These are phyloP conservation scores for Papilio aristodemus DNA, from an alignment of 1,140 invertebrate species.

Conservation along the genomic window DNA sequence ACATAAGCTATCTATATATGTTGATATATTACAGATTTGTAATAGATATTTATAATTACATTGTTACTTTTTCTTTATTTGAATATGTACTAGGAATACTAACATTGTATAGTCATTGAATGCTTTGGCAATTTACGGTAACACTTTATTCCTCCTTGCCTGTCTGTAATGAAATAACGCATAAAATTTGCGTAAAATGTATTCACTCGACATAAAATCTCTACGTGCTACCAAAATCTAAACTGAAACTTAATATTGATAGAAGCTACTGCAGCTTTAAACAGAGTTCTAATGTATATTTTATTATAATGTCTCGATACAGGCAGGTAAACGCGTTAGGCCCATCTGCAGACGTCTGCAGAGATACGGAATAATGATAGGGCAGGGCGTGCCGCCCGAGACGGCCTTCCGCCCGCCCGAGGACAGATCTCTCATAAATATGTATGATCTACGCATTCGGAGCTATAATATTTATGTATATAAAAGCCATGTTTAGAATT, in stretches of 20 bases:
- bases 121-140: constrained; percentile 45
- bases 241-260: constrained; percentile 34
- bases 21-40: neutral
- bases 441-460: constrained; percentile 37
- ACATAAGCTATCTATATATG: neutral
- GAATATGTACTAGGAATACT: too few relatives aligned
- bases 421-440: constrained; percentile 47
- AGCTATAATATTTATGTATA: constrained; percentile 31
- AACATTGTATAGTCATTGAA: constrained; percentile 28
- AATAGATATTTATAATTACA: neutral
- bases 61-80: neutral
- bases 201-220: constrained; percentile 51
- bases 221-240: constrained; percentile 38
- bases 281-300: constrained; percentile 16
- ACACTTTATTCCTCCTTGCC: constrained; percentile 56
- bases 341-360: constrained; percentile 7
- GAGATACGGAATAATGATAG: constrained; percentile 41
- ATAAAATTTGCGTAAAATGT: constrained; percentile 51
- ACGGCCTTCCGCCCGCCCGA: constrained; percentile 45
- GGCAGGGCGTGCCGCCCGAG: constrained; percentile 44
- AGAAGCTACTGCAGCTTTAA: constrained; percentile 2
- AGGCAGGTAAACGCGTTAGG: constrained; percentile 23
- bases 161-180: constrained; percentile 56
- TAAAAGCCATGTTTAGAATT: neutral
- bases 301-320: constrained; percentile 24